Evolutionary conservation across 2,113 vertebrate species (phyloP).

Genomic region (Melanostigma gelatinosum): DNA sequence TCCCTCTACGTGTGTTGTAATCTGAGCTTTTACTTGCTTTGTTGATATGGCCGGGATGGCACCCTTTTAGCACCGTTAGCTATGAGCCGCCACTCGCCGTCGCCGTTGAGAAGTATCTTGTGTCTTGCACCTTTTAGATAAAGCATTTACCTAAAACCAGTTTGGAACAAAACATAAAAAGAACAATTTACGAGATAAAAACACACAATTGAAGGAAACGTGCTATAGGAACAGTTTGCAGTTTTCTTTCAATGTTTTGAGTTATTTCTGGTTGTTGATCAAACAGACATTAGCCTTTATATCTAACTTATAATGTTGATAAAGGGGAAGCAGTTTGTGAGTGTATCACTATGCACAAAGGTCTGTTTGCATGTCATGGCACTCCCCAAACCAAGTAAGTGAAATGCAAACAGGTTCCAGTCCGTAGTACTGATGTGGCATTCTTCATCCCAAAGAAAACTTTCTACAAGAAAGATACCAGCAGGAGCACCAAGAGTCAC

Average conservation of each 20-base stretch:
- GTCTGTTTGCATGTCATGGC: background rate
- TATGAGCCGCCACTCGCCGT: background rate
- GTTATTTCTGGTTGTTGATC: background rate
- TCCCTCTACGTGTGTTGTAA: background rate
- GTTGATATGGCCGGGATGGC: background rate
- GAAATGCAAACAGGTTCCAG: background rate
- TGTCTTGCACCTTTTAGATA: background rate
- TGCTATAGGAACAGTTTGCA: background rate
- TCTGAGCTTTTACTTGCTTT: background rate
- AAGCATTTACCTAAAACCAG: background rate
- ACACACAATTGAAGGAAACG: background rate
- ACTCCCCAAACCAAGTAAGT: conserved; percentile 3
- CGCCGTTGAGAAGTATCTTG: background rate
- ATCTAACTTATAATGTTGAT: background rate
- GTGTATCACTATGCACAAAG: background rate
- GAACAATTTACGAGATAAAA: background rate
- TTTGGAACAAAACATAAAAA: background rate
- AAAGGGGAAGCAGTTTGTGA: background rate
- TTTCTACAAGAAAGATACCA: background rate
- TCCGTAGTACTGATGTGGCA: background rate
- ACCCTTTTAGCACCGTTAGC: background rate
- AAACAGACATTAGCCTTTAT: background rate
- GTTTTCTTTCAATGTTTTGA: background rate
- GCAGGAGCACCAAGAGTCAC: background rate
- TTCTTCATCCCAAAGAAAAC: background rate